Evolutionary conservation across 2,888 invertebrate genomes (phyloP), one percentile per base, ranked within the genome.

Genomic region (Acanthosepion lycidas): DNA sequence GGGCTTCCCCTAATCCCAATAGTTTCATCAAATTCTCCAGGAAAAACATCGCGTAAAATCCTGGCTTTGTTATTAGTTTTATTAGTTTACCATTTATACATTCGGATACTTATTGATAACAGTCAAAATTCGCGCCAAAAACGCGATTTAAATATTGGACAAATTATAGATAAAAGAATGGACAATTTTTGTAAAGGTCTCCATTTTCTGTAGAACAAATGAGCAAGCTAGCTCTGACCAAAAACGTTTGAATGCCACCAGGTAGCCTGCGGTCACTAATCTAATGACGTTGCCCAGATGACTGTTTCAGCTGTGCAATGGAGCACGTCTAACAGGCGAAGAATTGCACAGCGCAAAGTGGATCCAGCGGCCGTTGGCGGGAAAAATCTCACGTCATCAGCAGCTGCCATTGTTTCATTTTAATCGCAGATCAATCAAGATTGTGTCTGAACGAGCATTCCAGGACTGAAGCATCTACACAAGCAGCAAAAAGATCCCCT

Each of bases 361-460:
- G 78, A 78, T n/a, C 78, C 78, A 78, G 78, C 78, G 78, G 78
- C 78, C 78, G n/a, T 78, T 78, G 78, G 78, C 78, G 78, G 78
- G 78, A 78, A 78, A 78, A 78, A 78, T 33, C 78, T 78, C 78
- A 78, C 78, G 78, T 78, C 78, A 78, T 78, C 78, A 78, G n/a
- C 78, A 78, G 78, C 78, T 78, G 78, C 78, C 78, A 78, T 78
- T 78, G 78, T 78, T 78, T 78, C 78, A 78, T 78, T 78, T 78
- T 78, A 78, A 78, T 78, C 78, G 78, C 78, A n/a, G 78, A 78
- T 78, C 78, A 78, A 78, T 78, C 78, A 78, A 18, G 78, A n/a
- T 15, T 15, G 78, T 33, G n/a, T 78, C n/a, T 33, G 78, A 78
- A 78, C n/a, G 78, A 78, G 78, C n/a, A n/a, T 78, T 18, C 33